Conservation (phyloP, 2,797 vertebrate genomes). For the Crax fasciolata region DNA sequence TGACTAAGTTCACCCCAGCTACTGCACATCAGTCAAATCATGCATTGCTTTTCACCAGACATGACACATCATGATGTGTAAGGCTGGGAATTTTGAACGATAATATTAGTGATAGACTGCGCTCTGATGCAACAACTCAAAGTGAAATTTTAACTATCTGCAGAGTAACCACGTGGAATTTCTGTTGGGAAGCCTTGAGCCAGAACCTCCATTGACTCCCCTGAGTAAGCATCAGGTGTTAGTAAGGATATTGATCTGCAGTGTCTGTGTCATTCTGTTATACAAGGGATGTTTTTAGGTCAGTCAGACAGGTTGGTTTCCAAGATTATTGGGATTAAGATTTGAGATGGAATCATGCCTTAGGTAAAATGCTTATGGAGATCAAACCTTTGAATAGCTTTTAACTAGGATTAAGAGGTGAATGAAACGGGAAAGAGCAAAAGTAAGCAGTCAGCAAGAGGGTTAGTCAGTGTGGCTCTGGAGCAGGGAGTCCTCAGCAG, state of each 20-base stretch:
- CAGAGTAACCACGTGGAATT: neutral
- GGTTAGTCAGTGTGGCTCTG: neutral
- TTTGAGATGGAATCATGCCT: slow-evolving; percentile 60
- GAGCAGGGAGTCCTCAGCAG: accelerated
- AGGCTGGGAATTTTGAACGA: slow-evolving; percentile 73
- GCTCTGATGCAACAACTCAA: slow-evolving; percentile 60
- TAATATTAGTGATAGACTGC: slow-evolving; percentile 38
- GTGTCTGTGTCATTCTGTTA: neutral
- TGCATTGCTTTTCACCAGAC: slow-evolving; percentile 65
- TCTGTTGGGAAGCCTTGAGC: slow-evolving; percentile 15
- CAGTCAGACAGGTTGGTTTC: slow-evolving; percentile 6
- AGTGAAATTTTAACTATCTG: neutral
- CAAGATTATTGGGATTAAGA: slow-evolving; percentile 63
- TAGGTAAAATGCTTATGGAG: slow-evolving; percentile 48
- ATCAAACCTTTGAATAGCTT: slow-evolving; percentile 56
- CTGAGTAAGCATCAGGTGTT: neutral
- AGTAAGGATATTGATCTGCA: neutral
- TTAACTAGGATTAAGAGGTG: slow-evolving; percentile 58
- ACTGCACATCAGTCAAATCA: slow-evolving; percentile 65
- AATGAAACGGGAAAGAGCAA: slow-evolving; percentile 54
- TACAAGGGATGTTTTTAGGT: slow-evolving; percentile 2
- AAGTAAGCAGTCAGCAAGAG: slow-evolving; percentile 13
- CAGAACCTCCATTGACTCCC: slow-evolving; percentile 17
- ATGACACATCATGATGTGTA: slow-evolving; percentile 71
- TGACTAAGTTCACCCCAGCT: slow-evolving; percentile 64